Evolutionary conservation across 2,113 vertebrate species (phyloP).

Genomic region (Montifringilla adamsi): DNA sequence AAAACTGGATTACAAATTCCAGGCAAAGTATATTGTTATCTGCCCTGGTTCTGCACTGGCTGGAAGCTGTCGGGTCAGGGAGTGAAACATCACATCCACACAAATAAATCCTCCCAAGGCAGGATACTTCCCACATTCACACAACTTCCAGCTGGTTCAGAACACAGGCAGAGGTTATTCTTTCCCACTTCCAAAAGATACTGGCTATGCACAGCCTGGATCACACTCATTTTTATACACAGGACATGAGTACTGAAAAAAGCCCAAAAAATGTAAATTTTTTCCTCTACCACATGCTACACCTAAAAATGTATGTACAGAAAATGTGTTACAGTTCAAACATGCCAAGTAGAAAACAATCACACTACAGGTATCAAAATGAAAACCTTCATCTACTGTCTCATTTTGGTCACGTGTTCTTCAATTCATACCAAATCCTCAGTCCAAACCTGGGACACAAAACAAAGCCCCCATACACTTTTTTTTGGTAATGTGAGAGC

Average conservation of each 20-base stretch:
- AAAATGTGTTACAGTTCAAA: neutral
- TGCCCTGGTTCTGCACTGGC: neutral
- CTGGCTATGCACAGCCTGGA: neutral
- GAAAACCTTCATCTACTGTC: neutral
- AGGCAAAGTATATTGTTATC: neutral
- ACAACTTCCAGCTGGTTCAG: neutral
- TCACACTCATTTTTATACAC: neutral
- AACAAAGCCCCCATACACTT: rapidly evolving
- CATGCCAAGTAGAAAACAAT: neutral
- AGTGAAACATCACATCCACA: neutral
- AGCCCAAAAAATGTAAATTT: neutral
- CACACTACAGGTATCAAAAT: neutral
- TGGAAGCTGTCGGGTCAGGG: neutral
- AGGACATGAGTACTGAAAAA: neutral
- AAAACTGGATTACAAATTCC: neutral
- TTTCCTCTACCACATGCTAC: neutral
- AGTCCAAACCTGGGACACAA: neutral
- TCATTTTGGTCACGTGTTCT: neutral
- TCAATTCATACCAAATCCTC: neutral
- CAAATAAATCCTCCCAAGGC: neutral
- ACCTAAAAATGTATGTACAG: neutral
- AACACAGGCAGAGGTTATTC: neutral
- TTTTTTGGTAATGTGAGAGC: neutral
- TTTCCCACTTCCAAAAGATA: neutral
- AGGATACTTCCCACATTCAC: rapidly evolving